Percentiles rank a stretch among this genome's conserved stretches.
phyloP scores from a whole-genome alignment of 2,113 vertebrate species.

The Plestiodon gilberti region DNA sequence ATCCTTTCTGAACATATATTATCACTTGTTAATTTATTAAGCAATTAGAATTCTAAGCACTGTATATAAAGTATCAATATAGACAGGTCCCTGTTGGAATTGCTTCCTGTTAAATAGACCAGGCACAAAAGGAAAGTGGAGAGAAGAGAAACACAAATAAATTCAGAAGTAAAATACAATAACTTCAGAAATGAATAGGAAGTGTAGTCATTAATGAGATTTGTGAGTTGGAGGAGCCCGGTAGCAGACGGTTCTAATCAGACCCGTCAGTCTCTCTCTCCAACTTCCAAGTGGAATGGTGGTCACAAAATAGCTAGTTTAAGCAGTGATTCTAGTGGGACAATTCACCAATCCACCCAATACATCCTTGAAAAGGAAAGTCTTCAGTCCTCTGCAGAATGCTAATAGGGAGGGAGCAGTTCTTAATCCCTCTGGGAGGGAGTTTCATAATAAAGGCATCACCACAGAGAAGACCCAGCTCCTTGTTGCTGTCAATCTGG shows the following conservation, averaged over 20 bases:
- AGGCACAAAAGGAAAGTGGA: background rate
- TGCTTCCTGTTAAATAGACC: too few relatives aligned
- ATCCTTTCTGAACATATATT: too few relatives aligned
- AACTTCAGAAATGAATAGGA: background rate
- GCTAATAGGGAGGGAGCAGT: too few relatives aligned
- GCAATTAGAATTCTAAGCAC: background rate
- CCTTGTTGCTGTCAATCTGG: too few relatives aligned
- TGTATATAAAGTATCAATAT: background rate
- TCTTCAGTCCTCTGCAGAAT: too few relatives aligned
- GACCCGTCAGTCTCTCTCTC: too few relatives aligned
- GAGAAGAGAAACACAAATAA: background rate
- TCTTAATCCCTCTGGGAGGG: too few relatives aligned
- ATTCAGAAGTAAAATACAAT: background rate
- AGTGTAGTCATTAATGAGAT: background rate
- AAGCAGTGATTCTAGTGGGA: background rate
- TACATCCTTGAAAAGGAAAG: background rate
- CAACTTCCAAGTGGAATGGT: background rate
- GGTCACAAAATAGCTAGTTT: background rate
- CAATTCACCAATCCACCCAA: background rate
- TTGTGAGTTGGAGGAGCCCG: background rate
- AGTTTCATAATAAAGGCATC: too few relatives aligned
- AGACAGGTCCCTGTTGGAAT: background rate
- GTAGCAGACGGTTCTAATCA: background rate
- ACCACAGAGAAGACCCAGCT: too few relatives aligned
- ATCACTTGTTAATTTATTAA: too few relatives aligned